Conservation (phyloP, 2,113 vertebrate genomes). For the Leptobrachium leishanense region DNA sequence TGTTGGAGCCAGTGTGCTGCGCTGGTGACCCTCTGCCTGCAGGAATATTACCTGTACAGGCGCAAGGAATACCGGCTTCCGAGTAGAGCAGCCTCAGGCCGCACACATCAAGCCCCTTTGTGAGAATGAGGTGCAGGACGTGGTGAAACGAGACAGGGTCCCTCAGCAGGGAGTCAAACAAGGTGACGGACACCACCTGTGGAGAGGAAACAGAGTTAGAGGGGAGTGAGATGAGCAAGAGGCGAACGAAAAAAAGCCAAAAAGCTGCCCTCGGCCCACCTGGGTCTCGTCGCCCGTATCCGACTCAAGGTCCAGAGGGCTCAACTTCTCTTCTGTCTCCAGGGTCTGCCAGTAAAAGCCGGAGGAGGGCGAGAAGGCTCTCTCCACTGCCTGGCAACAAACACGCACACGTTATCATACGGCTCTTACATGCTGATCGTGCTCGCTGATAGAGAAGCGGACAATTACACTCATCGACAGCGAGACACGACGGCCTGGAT, state of each 20-base stretch:
- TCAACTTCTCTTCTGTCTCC: slow-evolving; percentile 60
- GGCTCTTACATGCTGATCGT: not conserved
- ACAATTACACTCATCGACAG: no score
- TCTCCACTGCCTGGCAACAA: slow-evolving; percentile 62
- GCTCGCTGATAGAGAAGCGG: not conserved
- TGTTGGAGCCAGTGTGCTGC: no score
- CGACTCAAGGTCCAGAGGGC: slow-evolving; percentile 50
- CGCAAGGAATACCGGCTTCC: slow-evolving; percentile 50
- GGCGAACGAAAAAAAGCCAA: not conserved
- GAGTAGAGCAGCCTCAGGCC: slow-evolving; percentile 68
- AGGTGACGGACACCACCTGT: slow-evolving; percentile 65
- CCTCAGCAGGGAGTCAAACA: slow-evolving; percentile 56
- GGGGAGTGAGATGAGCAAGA: no score
- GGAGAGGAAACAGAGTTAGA: not conserved
- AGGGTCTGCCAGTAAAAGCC: slow-evolving; percentile 74
- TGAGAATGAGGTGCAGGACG: slow-evolving; percentile 60
- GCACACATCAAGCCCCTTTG: slow-evolving; percentile 64
- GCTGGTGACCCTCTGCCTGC: no score
- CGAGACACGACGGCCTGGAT: no score
- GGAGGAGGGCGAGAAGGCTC: slow-evolving; percentile 58
- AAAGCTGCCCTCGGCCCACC: slow-evolving; percentile 53
- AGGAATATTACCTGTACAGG: slow-evolving; percentile 58
- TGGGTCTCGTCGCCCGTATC: slow-evolving; percentile 56
- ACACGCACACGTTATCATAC: not conserved
- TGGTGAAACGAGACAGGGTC: slow-evolving; percentile 63